Evolutionary conservation across 2,797 vertebrate species (phyloP), one percentile per base, ranked within the genome.

Genomic region (Pempheris klunzingeri): DNA sequence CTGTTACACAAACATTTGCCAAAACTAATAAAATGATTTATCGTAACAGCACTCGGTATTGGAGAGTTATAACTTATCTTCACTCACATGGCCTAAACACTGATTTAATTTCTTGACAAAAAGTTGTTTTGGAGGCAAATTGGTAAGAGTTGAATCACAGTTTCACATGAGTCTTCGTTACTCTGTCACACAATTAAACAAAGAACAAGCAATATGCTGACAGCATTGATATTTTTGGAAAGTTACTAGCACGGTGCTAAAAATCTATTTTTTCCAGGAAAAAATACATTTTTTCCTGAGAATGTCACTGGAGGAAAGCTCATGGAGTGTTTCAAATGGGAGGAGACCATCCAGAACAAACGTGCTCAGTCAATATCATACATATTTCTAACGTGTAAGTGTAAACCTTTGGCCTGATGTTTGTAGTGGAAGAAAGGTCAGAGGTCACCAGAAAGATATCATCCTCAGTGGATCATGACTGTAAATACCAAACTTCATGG

Each of bases 401-500:
- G n/a, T 15, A 28, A 74, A 67, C 43, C 6, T 77, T 77, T 43
- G 18, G 9, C 18, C 57, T 49, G 58, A 65, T 55, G 3, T 34
- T 41, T 76, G 65, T 22, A 39, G 0, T 49, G n/a, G 34, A 68
- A 58, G 36, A 74, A 67, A 83, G 74, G 84, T 85, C 73, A 91
- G 43, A 32, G 77, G 72, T 84, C 53, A n/a, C 18, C 22, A 55
- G 49, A 74, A 60, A 66, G 26, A 64, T 73, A 36, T 20, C 4
- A 54, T 66, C 18, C 55, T 71, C 64, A 52, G 7, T 32, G 53
- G 75, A 38, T 22, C 47, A 47, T 46, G 34, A 73, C 13, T 26
- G 61, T 61, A 41, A 49, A 52, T 7, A 57, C n/a, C 4, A 69
- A 57, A 65, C 77, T 73, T 73, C 14, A 46, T 49, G 9, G 15